These are phyloP conservation scores for Sylvicola fuscatus DNA, from an alignment of 2,888 invertebrate genomes.

Conservation along the genomic window DNA sequence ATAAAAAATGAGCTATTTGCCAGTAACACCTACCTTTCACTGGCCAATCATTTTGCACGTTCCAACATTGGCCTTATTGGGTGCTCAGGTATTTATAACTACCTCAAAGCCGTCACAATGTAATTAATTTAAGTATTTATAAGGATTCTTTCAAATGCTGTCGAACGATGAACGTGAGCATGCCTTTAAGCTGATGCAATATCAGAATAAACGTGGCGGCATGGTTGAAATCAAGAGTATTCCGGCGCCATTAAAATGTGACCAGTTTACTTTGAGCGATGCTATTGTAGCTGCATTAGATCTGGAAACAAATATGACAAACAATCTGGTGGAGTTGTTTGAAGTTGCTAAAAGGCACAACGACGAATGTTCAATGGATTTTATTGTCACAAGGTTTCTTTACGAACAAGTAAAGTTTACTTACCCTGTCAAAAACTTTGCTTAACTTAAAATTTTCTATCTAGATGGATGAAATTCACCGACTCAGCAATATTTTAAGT, in stretches of 20 bases:
- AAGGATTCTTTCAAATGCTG: constrained; percentile 27
- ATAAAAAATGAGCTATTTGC: constrained; percentile 35
- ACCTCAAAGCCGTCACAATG: neutral
- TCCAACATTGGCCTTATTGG: constrained; percentile 26
- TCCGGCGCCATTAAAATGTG: constrained; percentile 4
- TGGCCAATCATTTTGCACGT: constrained; percentile 31
- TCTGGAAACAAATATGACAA: constrained; percentile 19
- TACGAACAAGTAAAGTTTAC: constrained; percentile 24
- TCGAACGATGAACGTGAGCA: constrained; percentile 29
- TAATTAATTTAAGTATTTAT: constrained; percentile 13
- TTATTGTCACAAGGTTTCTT: constrained; percentile 30
- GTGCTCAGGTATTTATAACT: constrained; percentile 11
- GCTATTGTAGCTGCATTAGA: constrained; percentile 22
- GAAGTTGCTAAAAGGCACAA: constrained; percentile 24
- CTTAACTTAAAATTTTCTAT: neutral
- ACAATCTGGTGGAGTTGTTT: constrained; percentile 22
- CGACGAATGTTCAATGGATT: constrained; percentile 30
- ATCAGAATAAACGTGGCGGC: constrained; percentile 28
- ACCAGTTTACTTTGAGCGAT: constrained; percentile 22
- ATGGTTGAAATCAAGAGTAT: constrained; percentile 11
- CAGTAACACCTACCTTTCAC: constrained; percentile 36
- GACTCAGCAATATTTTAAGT: constrained; percentile 14
- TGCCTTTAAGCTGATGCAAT: constrained; percentile 25
- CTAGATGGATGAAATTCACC: constrained; percentile 13
- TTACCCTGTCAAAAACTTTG: neutral